Base-by-base conservation (phyloP, 2,113 vertebrate species). In the Hoplias malabaricus region DNA sequence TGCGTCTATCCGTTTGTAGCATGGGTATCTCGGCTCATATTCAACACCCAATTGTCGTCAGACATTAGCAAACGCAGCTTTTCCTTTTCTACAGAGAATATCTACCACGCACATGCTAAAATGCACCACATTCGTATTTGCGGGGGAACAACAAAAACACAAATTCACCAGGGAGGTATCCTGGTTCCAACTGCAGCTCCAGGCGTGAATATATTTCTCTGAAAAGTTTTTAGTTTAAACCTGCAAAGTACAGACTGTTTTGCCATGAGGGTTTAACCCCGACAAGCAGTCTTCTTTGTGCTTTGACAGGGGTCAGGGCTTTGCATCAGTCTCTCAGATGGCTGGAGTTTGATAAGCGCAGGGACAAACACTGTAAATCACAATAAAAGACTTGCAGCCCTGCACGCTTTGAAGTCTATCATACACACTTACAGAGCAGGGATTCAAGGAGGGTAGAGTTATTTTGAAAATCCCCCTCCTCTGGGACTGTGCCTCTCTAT, bases 391-490 rank as follows among this genome's bases (percentile, higher is more conserved):
- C 72, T 72, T 74, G 63, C 42, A 71, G 29, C 54, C n/a, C 61
- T 12, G 19, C 12, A 21, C 16, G 40, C 75, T 59, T 73, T 78
- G 56, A 74, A 66, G 79, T 80, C 56, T 59, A 25, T 73, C 62
- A 73, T 68, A 59, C 53, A 69, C 34, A 77, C 27, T 25, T n/a
- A 74, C 42, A 23, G 38, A 75, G 29, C 10, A 4, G 50, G 65
- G 53, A 34, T 63, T 75, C 19, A 14, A 69, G 57, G 61, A 38
- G 56, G 74, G 43, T 65, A 70, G 48, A 75, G 71, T 73, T 79
- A 68, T 79, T 74, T 74, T 23, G 61, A 81, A 81, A 84, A 75
- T 72, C 67, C 81, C 81, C 72, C 68, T 57, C 50, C 46, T 67
- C 70, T 40, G 19, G 40, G 8, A 48, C 50, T 66, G 61, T 61